These are phyloP conservation scores for Zoroaster sp. DNA, from an alignment of 53 echinoderm and acorn worm genomes.

Conservation along the genomic window DNA sequence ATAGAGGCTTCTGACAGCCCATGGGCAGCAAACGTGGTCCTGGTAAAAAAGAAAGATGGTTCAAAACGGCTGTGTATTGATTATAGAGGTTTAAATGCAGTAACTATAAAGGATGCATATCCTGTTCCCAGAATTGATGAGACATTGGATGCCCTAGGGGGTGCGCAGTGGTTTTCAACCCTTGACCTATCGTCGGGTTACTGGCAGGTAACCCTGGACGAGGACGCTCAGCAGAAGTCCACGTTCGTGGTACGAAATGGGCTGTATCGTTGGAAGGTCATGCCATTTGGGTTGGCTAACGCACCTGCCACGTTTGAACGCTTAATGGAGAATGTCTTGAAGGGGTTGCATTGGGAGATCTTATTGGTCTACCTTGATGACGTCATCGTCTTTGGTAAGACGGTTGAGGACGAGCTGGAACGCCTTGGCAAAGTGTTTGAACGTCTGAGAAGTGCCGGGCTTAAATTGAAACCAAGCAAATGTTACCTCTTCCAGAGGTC, in stretches of 20 bases:
- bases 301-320: not conserved
- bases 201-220: too few relatives aligned
- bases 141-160: not conserved
- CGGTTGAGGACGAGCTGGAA: not conserved
- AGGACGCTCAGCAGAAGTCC: not conserved
- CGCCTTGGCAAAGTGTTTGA: not conserved
- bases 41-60: conserved; percentile 15
- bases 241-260: not conserved
- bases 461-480: not conserved
- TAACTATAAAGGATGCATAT: too few relatives aligned
- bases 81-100: not conserved
- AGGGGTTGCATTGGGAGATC: not conserved
- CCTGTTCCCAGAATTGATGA: not conserved
- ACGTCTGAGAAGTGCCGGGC: not conserved
- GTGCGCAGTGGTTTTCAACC: not conserved
- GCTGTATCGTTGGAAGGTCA: too few relatives aligned
- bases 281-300: not conserved
- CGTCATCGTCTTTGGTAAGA: not conserved
- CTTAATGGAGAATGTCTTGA: not conserved
- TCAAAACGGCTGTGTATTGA: not conserved
- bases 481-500: too few relatives aligned
- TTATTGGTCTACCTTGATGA: not conserved
- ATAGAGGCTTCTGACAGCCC: not conserved
- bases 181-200: too few relatives aligned
- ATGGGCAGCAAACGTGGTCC: not conserved